phyloP scores from a whole-genome alignment of 2,113 vertebrate species.

The Muntiacus reevesi region DNA sequence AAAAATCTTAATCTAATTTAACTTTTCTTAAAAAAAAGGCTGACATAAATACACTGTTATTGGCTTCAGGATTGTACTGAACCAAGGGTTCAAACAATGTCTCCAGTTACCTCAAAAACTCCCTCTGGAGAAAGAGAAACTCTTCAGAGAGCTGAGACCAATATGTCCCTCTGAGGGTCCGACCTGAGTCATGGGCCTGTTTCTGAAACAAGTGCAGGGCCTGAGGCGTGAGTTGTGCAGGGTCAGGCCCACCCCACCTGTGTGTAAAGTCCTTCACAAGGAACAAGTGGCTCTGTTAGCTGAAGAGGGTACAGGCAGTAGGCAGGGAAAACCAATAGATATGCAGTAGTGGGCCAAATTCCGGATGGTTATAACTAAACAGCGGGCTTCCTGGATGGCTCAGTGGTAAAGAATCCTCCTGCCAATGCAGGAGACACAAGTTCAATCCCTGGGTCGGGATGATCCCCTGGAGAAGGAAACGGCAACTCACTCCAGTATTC shows the following conservation, averaged over 20 bases:
- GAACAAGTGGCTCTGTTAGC: neutral
- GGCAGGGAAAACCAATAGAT: neutral
- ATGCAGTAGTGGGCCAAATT: neutral
- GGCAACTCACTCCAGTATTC: neutral
- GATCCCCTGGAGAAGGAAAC: neutral
- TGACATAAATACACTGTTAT: neutral
- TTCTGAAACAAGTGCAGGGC: neutral
- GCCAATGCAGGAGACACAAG: neutral
- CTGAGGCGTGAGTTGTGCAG: neutral
- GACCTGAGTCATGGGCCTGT: neutral
- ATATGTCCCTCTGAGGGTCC: neutral
- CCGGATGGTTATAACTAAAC: neutral
- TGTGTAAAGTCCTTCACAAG: neutral
- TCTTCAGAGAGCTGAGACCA: neutral
- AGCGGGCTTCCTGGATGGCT: neutral
- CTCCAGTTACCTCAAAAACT: neutral
- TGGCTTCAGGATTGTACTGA: neutral
- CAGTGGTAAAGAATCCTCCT: neutral
- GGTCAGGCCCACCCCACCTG: neutral
- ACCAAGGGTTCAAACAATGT: neutral
- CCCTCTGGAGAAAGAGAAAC: neutral
- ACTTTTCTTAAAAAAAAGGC: neutral
- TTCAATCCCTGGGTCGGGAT: accelerated
- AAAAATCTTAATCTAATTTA: neutral
- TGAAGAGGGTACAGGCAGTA: neutral